Percentiles rank a stretch among this genome's conserved stretches.
Evolutionary conservation across 2,797 vertebrate species (phyloP).

Genomic region (Danionella dracula): DNA sequence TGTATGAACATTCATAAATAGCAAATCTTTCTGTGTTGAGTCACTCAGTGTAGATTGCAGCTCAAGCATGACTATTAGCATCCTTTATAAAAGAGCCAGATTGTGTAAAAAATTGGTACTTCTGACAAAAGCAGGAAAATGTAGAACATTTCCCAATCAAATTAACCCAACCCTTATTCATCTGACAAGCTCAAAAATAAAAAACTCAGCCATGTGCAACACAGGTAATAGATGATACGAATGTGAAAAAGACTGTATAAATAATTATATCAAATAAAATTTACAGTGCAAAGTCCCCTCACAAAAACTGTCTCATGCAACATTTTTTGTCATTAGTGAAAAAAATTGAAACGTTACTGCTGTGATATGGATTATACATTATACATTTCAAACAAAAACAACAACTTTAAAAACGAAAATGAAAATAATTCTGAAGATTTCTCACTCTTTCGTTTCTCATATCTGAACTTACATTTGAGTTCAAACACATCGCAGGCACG

Average conservation of each 20-base stretch:
- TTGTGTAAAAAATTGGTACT: slow-evolving; percentile 9
- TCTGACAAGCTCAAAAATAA: slow-evolving; percentile 16
- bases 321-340: no score
- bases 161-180: slow-evolving; percentile 33
- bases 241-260: slow-evolving; percentile 16
- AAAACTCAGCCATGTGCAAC: slow-evolving; percentile 25
- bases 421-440: no score
- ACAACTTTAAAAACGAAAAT: no score
- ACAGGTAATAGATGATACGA: no score
- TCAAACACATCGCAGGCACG: no score
- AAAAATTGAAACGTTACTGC: no score
- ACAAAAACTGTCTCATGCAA: slow-evolving; percentile 15
- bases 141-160: slow-evolving; percentile 40
- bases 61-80: slow-evolving; percentile 25
- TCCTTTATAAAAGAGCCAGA: background rate
- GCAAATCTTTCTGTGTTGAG: slow-evolving; percentile 34
- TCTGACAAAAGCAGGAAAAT: slow-evolving; percentile 30
- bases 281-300: slow-evolving; percentile 37
- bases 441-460: no score
- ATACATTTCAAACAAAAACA: no score
- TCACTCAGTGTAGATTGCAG: slow-evolving; percentile 27
- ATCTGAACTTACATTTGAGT: no score
- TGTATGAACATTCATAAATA: slow-evolving; percentile 54
- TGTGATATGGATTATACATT: no score
- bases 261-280: background rate